These are phyloP conservation scores for Achatina immaculata DNA, from an alignment of 1,140 invertebrate species.

Conservation along the genomic window DNA sequence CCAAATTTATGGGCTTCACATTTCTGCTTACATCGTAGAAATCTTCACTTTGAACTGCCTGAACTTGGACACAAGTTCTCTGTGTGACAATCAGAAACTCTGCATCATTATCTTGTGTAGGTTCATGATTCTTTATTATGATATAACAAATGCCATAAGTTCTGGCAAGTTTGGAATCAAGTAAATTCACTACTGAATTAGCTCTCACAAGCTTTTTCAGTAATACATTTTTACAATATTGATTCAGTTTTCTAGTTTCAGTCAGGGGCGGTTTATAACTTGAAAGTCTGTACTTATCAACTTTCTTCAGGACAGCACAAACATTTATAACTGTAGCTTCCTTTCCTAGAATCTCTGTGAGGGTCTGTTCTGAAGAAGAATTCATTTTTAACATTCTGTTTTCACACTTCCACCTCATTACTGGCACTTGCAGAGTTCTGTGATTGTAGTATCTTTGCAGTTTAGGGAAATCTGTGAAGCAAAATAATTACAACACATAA, in stretches of 20 bases:
- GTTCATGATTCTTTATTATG: background rate
- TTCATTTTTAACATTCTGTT: background rate
- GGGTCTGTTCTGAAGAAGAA: background rate
- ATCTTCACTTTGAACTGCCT: slow-evolving; percentile 26
- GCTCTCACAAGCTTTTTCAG: background rate
- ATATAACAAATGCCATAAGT: slow-evolving; percentile 21
- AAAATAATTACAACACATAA: too few relatives aligned
- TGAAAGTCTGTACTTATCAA: background rate
- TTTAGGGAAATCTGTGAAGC: too few relatives aligned
- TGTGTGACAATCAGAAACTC: background rate
- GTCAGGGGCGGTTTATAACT: background rate
- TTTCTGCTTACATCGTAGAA: background rate
- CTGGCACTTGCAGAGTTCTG: too few relatives aligned
- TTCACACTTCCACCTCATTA: too few relatives aligned
- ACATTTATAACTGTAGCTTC: background rate
- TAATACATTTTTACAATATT: slow-evolving; percentile 11
- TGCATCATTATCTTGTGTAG: background rate
- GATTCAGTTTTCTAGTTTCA: background rate
- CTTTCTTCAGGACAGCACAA: slow-evolving; percentile 6
- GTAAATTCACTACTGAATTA: background rate
- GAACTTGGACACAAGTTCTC: slow-evolving; percentile 8
- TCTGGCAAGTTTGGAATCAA: slow-evolving; percentile 6
- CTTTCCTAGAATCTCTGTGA: background rate
- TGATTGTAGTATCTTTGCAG: too few relatives aligned
- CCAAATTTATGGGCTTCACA: background rate